Evolutionary conservation across 2,888 invertebrate species (phyloP).

Genomic region (Ischnura elegans): DNA sequence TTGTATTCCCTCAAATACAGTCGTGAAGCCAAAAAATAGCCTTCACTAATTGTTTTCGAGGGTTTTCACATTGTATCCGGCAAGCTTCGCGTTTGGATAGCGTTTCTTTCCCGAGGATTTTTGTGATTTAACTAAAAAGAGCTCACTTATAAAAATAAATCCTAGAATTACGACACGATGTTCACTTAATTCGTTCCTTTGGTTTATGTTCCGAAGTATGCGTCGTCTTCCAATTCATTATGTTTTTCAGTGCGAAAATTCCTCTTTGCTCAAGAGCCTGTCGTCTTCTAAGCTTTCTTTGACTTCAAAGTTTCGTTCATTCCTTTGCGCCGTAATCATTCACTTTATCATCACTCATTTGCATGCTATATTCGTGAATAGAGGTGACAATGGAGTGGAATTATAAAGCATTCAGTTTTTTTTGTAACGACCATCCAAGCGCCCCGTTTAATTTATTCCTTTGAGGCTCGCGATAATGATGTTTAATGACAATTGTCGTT

Average conservation of each 20-base stretch:
- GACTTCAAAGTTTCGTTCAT: no score
- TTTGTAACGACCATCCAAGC: no score
- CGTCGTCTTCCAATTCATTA: neutral
- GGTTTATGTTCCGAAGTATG: neutral
- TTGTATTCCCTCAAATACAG: neutral
- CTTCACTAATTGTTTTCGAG: neutral
- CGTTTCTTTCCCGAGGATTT: neutral
- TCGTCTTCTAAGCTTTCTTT: neutral
- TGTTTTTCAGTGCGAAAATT: neutral
- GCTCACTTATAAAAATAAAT: neutral
- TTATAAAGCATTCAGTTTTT: no score
- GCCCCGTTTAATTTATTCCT: no score
- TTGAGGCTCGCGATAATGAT: neutral
- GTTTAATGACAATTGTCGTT: neutral
- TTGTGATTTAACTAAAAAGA: neutral
- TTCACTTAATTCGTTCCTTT: neutral
- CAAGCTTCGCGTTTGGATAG: neutral
- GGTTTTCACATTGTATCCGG: neutral
- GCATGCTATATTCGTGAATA: no score
- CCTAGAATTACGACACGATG: neutral
- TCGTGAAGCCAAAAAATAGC: neutral
- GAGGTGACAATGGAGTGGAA: no score
- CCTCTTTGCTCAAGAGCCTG: neutral
- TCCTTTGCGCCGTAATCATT: no score
- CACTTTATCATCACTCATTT: no score